Conservation (phyloP, 2,113 vertebrate genomes). For the Gavia stellata region DNA sequence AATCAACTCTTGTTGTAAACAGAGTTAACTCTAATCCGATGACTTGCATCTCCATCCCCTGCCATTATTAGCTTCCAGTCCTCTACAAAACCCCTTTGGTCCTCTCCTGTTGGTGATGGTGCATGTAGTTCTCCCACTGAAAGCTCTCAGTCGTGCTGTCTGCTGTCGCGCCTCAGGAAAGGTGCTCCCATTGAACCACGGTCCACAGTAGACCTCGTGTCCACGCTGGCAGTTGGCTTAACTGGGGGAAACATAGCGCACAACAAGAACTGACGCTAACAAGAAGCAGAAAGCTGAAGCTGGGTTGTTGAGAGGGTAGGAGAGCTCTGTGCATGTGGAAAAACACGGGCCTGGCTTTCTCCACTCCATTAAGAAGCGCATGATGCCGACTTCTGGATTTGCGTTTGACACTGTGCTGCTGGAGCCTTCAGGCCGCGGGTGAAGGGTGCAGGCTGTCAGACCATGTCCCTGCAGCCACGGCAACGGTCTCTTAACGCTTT, state of each 20-base stretch:
- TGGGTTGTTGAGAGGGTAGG: not conserved
- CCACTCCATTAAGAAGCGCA: fast-evolving
- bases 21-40: not conserved
- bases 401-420: not conserved
- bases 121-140: not conserved
- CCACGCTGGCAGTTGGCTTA: not conserved
- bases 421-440: not conserved
- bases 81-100: not conserved
- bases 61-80: not conserved
- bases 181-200: not conserved
- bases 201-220: not conserved
- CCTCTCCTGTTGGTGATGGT: not conserved
- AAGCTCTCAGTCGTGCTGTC: not conserved
- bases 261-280: not conserved
- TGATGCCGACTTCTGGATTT: not conserved
- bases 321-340: not conserved
- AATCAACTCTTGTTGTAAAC: not conserved
- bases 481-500: not conserved
- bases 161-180: fast-evolving
- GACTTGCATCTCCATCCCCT: not conserved
- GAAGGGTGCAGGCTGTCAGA: not conserved
- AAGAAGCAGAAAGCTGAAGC: not conserved
- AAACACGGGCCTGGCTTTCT: not conserved
- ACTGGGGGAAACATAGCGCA: not conserved
- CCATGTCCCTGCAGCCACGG: not conserved